These are phyloP conservation scores for Eidolon dupreanum DNA, from an alignment of 2,797 vertebrate species.

Conservation along the genomic window DNA sequence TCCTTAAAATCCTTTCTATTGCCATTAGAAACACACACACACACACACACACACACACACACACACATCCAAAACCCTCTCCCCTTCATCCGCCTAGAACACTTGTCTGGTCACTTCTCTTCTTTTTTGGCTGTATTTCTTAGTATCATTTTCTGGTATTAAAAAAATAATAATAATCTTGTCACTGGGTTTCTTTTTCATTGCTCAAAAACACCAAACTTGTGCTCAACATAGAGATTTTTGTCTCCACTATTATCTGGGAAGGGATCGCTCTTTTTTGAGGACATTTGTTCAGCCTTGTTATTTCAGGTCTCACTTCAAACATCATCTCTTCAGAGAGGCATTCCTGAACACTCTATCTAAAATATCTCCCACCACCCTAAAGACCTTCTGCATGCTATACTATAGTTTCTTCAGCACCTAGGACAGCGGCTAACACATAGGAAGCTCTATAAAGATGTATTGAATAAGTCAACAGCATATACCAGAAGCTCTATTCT, in stretches of 20 bases:
- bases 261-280: background rate
- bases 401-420: background rate
- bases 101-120: background rate
- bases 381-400: background rate
- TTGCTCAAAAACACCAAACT: background rate
- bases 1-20: background rate
- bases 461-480: background rate
- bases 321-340: background rate
- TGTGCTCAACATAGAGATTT: background rate
- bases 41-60: too few relatives aligned
- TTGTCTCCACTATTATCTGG: background rate
- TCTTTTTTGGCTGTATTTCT: background rate
- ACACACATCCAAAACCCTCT: background rate
- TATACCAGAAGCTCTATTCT: background rate
- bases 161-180: background rate
- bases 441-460: background rate
- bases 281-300: background rate
- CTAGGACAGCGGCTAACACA: background rate
- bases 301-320: background rate
- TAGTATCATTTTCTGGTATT: background rate
- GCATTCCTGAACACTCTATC: background rate
- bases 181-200: background rate
- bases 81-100: background rate
- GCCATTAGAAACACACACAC: background rate
- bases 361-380: background rate